These are phyloP conservation scores for Timandra comae DNA, from an alignment of 2,888 invertebrate species.

Conservation along the genomic window DNA sequence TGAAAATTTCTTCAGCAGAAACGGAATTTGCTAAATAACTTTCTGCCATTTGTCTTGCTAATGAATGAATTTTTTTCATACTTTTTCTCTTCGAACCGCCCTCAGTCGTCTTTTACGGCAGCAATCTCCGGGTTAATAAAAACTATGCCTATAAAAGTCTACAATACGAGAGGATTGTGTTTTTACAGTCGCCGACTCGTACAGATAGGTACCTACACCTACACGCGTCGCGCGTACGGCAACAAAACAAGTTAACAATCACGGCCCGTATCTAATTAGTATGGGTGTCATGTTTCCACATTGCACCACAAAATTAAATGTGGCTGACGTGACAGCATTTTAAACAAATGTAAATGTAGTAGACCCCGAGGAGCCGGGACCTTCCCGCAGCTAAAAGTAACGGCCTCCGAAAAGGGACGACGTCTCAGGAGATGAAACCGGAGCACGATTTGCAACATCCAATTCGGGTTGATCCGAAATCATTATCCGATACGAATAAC, in stretches of 20 bases:
- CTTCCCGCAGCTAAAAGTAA: conserved; percentile 38
- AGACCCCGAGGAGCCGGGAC: conserved; percentile 28
- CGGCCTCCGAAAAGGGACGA: conserved; percentile 36
- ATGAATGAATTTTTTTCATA: conserved; percentile 40
- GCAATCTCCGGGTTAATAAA: conserved; percentile 18
- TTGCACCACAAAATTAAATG: conserved; percentile 33
- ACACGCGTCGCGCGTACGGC: background rate
- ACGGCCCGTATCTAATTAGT: conserved; percentile 17
- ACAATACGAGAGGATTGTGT: too few relatives aligned
- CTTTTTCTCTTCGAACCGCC: conserved; percentile 21
- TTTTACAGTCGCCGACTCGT: background rate
- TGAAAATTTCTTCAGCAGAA: conserved; percentile 54
- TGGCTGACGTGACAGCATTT: conserved; percentile 33
- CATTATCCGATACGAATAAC: conserved; percentile 35
- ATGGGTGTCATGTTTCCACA: conserved; percentile 21
- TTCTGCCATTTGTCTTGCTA: conserved; percentile 54
- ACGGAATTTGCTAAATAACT: conserved; percentile 56
- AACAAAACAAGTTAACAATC: conserved; percentile 1
- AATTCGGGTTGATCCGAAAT: conserved; percentile 37
- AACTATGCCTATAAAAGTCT: background rate
- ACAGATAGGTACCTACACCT: conserved; percentile 1
- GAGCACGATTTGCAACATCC: conserved; percentile 31
- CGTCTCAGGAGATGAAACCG: conserved; percentile 35
- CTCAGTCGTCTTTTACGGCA: conserved; percentile 12
- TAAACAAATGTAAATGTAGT: conserved; percentile 38